Percentiles rank a stretch among this genome's conserved stretches.
Evolutionary conservation across 2,113 vertebrate species (phyloP).

Genomic region (Tyrannus savana): DNA sequence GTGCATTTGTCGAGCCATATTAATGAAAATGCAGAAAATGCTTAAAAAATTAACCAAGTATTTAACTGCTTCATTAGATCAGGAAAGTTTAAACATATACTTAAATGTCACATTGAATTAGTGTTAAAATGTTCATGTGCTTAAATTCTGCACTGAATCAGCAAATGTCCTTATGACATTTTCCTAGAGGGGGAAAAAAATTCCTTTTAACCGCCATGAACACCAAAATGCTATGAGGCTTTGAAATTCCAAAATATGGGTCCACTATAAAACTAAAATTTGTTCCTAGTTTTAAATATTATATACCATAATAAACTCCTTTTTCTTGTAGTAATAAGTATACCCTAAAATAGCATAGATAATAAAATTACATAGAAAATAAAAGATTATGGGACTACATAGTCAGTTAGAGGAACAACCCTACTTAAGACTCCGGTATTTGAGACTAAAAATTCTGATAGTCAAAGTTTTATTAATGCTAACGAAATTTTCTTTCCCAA

Average conservation of each 20-base stretch:
- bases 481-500: background rate
- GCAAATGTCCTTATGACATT: background rate
- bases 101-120: background rate
- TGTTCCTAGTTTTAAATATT: background rate
- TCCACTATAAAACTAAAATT: background rate
- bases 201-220: background rate
- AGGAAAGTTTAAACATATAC: background rate
- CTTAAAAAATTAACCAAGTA: background rate
- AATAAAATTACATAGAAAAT: background rate
- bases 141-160: background rate
- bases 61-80: background rate
- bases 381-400: background rate
- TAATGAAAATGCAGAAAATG: background rate
- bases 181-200: background rate
- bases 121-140: background rate
- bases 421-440: background rate
- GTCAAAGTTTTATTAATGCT: background rate
- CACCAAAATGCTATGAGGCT: background rate
- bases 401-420: background rate
- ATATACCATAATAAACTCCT: background rate
- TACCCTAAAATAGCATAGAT: background rate
- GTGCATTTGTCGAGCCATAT: background rate
- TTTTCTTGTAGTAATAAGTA: background rate
- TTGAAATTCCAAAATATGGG: background rate
- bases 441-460: background rate